Evolutionary conservation across 2,113 vertebrate genomes (phyloP).

Genomic region (Anguilla rostrata): DNA sequence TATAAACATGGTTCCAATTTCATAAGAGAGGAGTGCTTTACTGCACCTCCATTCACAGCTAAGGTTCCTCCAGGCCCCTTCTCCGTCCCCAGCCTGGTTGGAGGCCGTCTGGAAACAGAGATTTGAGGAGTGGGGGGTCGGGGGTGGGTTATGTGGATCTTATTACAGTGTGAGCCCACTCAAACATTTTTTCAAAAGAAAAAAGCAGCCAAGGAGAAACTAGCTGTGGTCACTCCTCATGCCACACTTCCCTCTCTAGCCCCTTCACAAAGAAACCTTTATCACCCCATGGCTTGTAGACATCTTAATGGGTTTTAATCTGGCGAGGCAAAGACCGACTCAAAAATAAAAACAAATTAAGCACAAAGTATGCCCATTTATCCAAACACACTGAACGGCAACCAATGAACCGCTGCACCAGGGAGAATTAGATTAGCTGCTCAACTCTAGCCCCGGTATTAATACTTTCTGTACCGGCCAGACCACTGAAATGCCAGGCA

Average conservation of each 20-base stretch:
- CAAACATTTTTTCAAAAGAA: constrained; percentile 81
- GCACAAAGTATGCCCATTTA: constrained; percentile 51
- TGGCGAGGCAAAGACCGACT: constrained; percentile 61
- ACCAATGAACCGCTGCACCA: constrained; percentile 7
- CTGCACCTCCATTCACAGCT: constrained; percentile 64
- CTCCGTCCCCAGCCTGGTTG: constrained; percentile 54
- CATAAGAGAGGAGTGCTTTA: constrained; percentile 64
- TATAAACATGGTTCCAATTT: constrained; percentile 41
- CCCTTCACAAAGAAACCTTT: constrained; percentile 70
- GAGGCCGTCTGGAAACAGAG: constrained; percentile 53
- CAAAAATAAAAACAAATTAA: constrained; percentile 55
- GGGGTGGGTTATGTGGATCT: constrained; percentile 69
- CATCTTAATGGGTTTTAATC: constrained; percentile 61
- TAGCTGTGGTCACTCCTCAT: constrained; percentile 56
- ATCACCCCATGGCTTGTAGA: constrained; percentile 54
- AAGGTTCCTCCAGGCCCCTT: constrained; percentile 48
- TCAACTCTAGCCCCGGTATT: constrained; percentile 20
- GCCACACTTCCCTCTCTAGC: constrained; percentile 57
- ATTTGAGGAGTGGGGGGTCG: constrained; percentile 42
- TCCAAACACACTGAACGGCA: constrained; percentile 35
- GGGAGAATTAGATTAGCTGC: neutral
- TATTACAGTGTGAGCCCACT: constrained; percentile 80
- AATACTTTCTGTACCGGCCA: constrained; percentile 31
- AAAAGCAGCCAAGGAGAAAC: constrained; percentile 63
- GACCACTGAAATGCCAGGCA: neutral